Evolutionary conservation across 53 echinoderm and acorn worm species (phyloP).

Genomic region (Stichopus horrens): DNA sequence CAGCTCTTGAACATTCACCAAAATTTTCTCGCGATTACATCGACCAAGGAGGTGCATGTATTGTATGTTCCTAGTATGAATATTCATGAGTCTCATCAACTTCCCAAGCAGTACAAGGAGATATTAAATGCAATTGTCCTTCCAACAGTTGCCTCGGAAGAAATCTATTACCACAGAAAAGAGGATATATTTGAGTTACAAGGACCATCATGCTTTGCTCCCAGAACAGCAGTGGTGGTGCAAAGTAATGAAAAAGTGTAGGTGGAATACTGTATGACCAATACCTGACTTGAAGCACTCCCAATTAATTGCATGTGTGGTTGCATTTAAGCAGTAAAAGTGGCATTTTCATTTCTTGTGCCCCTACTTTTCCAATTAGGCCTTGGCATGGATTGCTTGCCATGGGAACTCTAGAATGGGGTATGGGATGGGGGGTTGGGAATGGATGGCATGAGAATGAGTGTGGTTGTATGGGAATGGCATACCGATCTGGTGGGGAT

Average conservation of each 20-base stretch:
- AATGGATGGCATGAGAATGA: too few species aligned
- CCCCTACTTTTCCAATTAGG: too few species aligned
- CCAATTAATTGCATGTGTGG: too few species aligned
- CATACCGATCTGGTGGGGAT: too few species aligned
- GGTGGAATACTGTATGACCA: not conserved
- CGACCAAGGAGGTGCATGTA: conserved; percentile 21
- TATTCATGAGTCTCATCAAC: not conserved
- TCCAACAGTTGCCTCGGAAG: conserved; percentile 20
- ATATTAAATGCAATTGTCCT: not conserved
- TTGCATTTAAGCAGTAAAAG: too few species aligned
- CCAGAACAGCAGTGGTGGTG: conserved; percentile 24
- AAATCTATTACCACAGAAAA: conserved; percentile 36
- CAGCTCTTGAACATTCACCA: conserved; percentile 34
- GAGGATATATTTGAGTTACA: conserved; percentile 26
- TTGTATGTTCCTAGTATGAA: conserved; percentile 14
- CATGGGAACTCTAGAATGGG: too few species aligned
- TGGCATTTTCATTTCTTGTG: too few species aligned
- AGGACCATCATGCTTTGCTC: conserved; percentile 26
- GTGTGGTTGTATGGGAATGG: too few species aligned
- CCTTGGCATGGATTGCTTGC: too few species aligned
- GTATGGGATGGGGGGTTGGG: too few species aligned
- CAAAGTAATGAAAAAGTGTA: not conserved
- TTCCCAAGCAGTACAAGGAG: conserved; percentile 21
- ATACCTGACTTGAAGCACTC: too few species aligned
- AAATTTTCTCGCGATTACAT: conserved; percentile 1